A percentile compares a stretch with the other conserved stretches of the same genome.
Evolutionary conservation across 1,140 invertebrate genomes (phyloP).

Genomic region (Drosophila bipectinata): DNA sequence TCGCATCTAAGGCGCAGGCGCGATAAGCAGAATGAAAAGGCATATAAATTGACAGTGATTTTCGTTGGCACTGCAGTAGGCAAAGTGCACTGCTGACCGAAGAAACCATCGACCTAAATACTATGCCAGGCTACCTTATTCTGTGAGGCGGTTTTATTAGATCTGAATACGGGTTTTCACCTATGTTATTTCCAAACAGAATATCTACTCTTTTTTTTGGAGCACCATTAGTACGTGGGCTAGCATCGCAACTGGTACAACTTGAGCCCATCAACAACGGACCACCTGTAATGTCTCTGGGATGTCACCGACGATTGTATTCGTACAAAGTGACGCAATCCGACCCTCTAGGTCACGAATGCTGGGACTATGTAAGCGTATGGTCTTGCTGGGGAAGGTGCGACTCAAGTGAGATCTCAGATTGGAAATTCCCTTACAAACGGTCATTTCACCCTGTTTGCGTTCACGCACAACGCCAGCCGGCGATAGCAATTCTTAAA

Average conservation of each 20-base stretch:
- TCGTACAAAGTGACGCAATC: constrained; percentile 83
- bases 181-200: constrained; percentile 6
- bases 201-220: constrained; percentile 15
- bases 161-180: neutral
- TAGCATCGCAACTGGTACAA: constrained; percentile 54
- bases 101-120: neutral
- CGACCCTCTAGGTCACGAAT: constrained; percentile 63
- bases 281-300: constrained; percentile 70
- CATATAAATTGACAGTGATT: constrained; percentile 25
- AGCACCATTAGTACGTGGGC: constrained; percentile 1
- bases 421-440: constrained; percentile 94
- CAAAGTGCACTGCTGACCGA: neutral
- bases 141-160: neutral
- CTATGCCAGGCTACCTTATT: constrained; percentile 5
- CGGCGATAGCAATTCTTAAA: constrained; percentile 85
- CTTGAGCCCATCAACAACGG: constrained; percentile 63
- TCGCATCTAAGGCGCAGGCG: neutral
- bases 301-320: constrained; percentile 84
- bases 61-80: constrained; percentile 11
- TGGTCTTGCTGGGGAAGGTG: constrained; percentile 93
- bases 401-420: constrained; percentile 92
- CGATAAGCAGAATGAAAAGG: neutral
- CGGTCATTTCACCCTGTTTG: constrained; percentile 93
- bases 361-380: constrained; percentile 88
- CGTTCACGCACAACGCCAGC: constrained; percentile 88